Evolutionary conservation across 2,113 vertebrate species (phyloP).

Genomic region (Hirundichthys speculiger): DNA sequence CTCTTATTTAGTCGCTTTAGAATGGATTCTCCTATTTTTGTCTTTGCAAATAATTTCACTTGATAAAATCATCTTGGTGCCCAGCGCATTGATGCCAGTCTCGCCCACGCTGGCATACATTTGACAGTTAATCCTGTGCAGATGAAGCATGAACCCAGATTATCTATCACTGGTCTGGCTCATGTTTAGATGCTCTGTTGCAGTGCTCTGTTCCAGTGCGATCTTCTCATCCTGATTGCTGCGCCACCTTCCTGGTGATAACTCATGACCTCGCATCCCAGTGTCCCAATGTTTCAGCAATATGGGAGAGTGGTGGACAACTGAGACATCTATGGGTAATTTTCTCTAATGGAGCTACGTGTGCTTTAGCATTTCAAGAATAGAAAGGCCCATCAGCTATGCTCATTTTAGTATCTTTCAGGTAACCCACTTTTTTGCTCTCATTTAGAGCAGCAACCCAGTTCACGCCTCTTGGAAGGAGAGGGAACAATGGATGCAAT

Average conservation of each 20-base stretch:
- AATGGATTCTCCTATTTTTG: too few species aligned
- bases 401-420: constrained; percentile 18
- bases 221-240: constrained; percentile 60
- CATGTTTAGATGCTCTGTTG: constrained; percentile 69
- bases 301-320: constrained; percentile 92
- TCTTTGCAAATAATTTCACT: too few species aligned
- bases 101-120: constrained; percentile 31
- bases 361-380: constrained; percentile 10
- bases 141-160: constrained; percentile 70
- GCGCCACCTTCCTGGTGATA: constrained; percentile 55
- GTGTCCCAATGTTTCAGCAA: constrained; percentile 78
- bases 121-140: constrained; percentile 71
- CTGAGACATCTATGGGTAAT: constrained; percentile 86
- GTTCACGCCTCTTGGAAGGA: constrained; percentile 16
- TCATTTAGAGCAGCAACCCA: constrained; percentile 50
- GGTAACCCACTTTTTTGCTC: constrained; percentile 65
- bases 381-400: constrained; percentile 14
- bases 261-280: constrained; percentile 73
- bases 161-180: constrained; percentile 65
- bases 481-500: not conserved
- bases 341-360: constrained; percentile 2
- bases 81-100: too few species aligned
- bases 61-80: too few species aligned
- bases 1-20: too few species aligned
- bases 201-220: constrained; percentile 82